Base-by-base conservation (phyloP, 2,888 invertebrate genomes). In the Trichopoda pennipes region DNA sequence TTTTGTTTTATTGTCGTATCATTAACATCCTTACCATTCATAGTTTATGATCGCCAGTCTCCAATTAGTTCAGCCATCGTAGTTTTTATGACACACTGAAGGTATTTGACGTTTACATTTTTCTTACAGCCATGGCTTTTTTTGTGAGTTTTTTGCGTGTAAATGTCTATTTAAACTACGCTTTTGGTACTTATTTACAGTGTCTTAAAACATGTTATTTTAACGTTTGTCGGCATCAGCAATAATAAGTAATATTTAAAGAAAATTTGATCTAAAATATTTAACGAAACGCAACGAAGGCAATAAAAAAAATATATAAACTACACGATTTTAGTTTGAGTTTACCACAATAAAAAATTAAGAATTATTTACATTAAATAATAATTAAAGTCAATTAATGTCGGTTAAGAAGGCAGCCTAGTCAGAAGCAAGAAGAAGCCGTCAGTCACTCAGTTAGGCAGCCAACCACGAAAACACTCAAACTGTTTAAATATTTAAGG, bases 161-260 rank as follows among this genome's bases (percentile, higher is more conserved):
- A 60, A 75, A 70, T 68, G 53, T 79, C 75, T 75, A 72, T 79
- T 75, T 79, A 66, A 55, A 66, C 56, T 61, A 66, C 49, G 58
- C 60, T 70, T 79, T 79, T 82, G 68, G 70, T 75, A 79, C 74
- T 79, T 70, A 79, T 82, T 82, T 78, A 72, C 78, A 81, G 66
- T 61, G 49, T 70, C 66, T 82, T 49, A 51, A 66, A 75, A 12
- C 32, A 47, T 82, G 49, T 82, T 70, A 12, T 38, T 79, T 82
- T 82, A 82, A 72, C 42, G 51, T 55, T 35, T 47, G 55, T 17
- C 60, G 44, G 51, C 64, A 49, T 64, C 3, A 51, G 60, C 28
- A 51, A 51, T 10, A 19, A 63, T 21, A 49, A 64, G 17, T 35
- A 66, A 42, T 19, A 19, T 23, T 44, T 51, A 1, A 38, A 28